Base-by-base conservation (phyloP, 2,888 invertebrate genomes). In the Campoletis raptor region DNA sequence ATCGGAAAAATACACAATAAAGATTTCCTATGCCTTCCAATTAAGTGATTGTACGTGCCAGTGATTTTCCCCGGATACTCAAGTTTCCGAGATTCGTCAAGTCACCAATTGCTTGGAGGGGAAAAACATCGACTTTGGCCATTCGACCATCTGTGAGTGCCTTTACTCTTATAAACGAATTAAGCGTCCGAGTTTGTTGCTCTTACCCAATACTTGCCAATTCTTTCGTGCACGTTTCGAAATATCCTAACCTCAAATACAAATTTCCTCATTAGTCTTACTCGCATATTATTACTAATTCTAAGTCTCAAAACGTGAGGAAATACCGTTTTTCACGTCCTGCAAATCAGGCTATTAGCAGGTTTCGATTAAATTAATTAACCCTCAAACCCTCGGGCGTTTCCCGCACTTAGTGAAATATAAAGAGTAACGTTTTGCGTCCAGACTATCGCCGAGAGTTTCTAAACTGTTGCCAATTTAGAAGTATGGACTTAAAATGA, bases 51-150 rank as follows among this genome's bases (percentile, higher is more conserved):
- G 70, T 81, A 57, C 69, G 83, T 57, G 70, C 30, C 78, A 66
- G 64, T 57, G 76, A 80, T 76, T 83, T 87, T 61, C 72, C 79
- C 80, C 57, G 72, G 83, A 85, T 83, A 74, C 74, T 78, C 79
- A 54, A 54, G 72, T 70, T 86, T 85, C 67, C 64, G 66, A 52
- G 82, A 83, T 87, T 86, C 82, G 81, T 80, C 86, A 74, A 89
- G 87, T 91, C 90, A 89, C 82, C 64, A 37, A 48, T 45, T 87
- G 79, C 70, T n/a, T 37, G 40, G 40, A 21, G 37, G 37, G 54
- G 80, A 21, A 77, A 77, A 36, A 45, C 76, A 18, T 30, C 24
- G 79, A 84, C 83, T 85, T 74, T 72, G 66, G 45, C 61, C 73
- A 24, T 40, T 73, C 24, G 74, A 48, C 83, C 83, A 83, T 83